Base-by-base conservation (phyloP, 2,113 vertebrate genomes). In the Campylomormyrus numenius region DNA sequence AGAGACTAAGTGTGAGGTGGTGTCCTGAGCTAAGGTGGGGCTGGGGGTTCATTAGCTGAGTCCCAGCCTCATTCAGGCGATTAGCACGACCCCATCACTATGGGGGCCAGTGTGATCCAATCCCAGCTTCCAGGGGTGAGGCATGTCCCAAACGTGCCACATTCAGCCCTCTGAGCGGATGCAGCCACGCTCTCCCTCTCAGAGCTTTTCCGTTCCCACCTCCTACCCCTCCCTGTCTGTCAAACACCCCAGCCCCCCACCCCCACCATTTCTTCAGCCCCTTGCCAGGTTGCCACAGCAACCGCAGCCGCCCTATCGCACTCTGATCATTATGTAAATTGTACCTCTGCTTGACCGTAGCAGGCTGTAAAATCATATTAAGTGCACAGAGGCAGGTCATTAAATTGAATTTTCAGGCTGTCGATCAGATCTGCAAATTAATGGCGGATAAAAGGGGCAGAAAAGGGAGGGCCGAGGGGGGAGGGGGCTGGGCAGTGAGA, bases 321-420 rank as follows among this genome's bases (percentile, higher is more conserved):
- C 93, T 93, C 77, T 93, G 95, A 96, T 96, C 95, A 96, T 96
- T 97, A 97, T 97, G 96, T 95, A 97, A 97, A 97, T 97, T 95
- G 94, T 92, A 93, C 93, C 93, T 91, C 93, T 93, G 95, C 95
- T 95, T 96, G 96, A 96, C 96, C 96, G 95, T 96, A 94, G 95
- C 96, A 95, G 96, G 94, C 96, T 95, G 95, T 95, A 95, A 96
- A 97, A 94, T 95, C 94, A 93, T 95, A 96, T 95, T 95, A 96
- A 94, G 95, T 90, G 90, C 92, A 92, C 96, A 92, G 93, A 96
- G 93, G 95, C 95, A 95, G 95, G 94, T 97, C 94, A 96, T 97
- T 96, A 96, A 95, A 97, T 96, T 95, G 94, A 95, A 96, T 96
- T 96, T 96, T 96, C 95, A 91, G 96, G 94, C 95, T 96, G 94